Percentiles rank a stretch among this genome's conserved stretches.
These are phyloP conservation scores for Pelodiscus sinensis DNA, from an alignment of 2,113 vertebrate genomes.

Conservation along the genomic window DNA sequence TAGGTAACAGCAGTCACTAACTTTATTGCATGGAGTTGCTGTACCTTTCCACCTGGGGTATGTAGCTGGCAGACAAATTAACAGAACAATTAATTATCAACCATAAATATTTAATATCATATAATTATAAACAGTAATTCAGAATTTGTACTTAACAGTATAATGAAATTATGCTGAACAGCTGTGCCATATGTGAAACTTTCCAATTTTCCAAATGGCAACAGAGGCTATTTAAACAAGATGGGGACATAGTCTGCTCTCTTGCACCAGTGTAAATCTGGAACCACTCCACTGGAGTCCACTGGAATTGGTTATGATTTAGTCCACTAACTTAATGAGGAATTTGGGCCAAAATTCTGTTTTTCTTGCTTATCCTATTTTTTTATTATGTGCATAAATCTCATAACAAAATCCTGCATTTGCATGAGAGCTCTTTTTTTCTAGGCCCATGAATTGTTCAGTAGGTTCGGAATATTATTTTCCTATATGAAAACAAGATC, in stretches of 20 bases:
- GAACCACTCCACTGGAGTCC: conserved; percentile 9
- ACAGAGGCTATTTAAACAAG: conserved; percentile 23
- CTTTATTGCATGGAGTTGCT: background rate
- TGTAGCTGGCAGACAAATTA: conserved; percentile 10
- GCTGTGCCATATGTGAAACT: conserved; percentile 11
- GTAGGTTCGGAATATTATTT: background rate
- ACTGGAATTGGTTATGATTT: conserved; percentile 15
- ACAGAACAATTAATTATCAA: conserved; percentile 23
- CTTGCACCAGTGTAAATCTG: conserved; percentile 16
- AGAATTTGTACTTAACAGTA: conserved; percentile 2
- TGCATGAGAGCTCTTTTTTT: background rate
- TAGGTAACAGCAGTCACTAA: conserved; percentile 20
- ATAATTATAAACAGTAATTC: conserved; percentile 18
- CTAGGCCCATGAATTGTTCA: background rate
- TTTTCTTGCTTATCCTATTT: background rate
- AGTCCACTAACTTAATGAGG: conserved; percentile 31
- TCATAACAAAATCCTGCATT: background rate
- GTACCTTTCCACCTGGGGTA: conserved; percentile 21
- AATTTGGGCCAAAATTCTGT: conserved; percentile 23
- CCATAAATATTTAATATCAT: conserved; percentile 30
- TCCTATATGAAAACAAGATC: background rate
- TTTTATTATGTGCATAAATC: background rate
- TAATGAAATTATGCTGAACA: background rate
- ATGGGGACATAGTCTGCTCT: conserved; percentile 42
- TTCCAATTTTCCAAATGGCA: conserved; percentile 42